Percentiles rank a stretch among this genome's conserved stretches.
Evolutionary conservation across 2,888 invertebrate species (phyloP).

Genomic region (Timema podura): DNA sequence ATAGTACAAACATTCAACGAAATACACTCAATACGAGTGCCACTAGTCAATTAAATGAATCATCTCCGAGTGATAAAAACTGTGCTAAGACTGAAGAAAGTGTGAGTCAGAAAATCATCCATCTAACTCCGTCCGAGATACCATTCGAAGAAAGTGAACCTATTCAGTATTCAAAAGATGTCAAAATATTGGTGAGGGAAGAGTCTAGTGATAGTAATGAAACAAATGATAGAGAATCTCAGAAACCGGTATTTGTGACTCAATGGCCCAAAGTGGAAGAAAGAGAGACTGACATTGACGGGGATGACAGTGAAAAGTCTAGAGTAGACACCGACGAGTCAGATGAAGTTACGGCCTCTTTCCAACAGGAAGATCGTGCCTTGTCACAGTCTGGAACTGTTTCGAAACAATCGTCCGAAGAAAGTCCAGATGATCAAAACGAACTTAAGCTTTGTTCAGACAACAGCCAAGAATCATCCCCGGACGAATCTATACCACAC

Average conservation of each 20-base stretch:
- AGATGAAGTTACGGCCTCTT: not conserved
- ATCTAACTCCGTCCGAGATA: slow-evolving; percentile 1
- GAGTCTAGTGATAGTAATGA: slow-evolving; percentile 2
- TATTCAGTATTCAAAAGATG: not conserved
- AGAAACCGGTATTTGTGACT: slow-evolving; percentile 36
- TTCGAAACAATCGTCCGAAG: slow-evolving; percentile 5
- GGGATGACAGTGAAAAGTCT: slow-evolving; percentile 6
- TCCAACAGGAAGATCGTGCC: not conserved
- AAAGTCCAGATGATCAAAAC: too few relatives aligned
- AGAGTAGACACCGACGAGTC: not conserved
- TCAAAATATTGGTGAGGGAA: not conserved
- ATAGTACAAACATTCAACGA: too few relatives aligned
- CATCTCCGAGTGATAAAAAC: too few relatives aligned
- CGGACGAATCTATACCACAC: too few relatives aligned
- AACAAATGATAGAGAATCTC: not conserved
- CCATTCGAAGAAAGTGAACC: slow-evolving; percentile 13
- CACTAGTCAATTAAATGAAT: too few relatives aligned
- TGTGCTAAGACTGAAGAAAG: too few relatives aligned
- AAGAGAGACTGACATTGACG: slow-evolving; percentile 15
- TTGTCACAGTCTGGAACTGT: not conserved
- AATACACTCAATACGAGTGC: too few relatives aligned
- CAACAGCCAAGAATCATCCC: too few relatives aligned
- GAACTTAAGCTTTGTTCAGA: too few relatives aligned
- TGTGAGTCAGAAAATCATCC: not conserved
- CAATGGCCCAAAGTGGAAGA: slow-evolving; percentile 38